A percentile compares a stretch with the other conserved stretches of the same genome.
These are phyloP conservation scores for Sylvia borin DNA, from an alignment of 2,797 vertebrate genomes.

Conservation along the genomic window DNA sequence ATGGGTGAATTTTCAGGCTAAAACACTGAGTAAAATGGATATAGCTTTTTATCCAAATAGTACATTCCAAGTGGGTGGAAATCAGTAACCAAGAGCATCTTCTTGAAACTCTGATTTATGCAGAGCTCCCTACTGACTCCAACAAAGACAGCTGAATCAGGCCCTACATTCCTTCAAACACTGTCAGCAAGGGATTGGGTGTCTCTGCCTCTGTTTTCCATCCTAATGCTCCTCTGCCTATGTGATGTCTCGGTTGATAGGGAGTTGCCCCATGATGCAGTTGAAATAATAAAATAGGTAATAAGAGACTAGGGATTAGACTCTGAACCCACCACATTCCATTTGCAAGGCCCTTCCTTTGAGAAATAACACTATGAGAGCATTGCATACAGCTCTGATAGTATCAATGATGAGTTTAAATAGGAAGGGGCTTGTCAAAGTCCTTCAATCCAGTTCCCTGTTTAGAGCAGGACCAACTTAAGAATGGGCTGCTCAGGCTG, in stretches of 20 bases:
- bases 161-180: constrained; percentile 65
- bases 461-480: background rate
- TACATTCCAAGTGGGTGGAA: constrained; percentile 60
- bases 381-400: background rate
- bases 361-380: constrained; percentile 29
- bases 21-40: background rate
- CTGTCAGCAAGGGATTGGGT: constrained; percentile 71
- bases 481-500: background rate
- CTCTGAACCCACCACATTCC: constrained; percentile 38
- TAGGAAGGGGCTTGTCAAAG: background rate
- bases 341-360: constrained; percentile 30
- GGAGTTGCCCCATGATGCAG: constrained; percentile 66
- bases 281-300: constrained; percentile 68
- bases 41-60: background rate
- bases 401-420: background rate
- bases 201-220: constrained; percentile 66
- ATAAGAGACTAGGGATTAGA: constrained; percentile 54
- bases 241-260: constrained; percentile 49
- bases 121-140: constrained; percentile 58
- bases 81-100: constrained; percentile 55
- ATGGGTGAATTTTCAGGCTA: background rate
- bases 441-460: background rate
- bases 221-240: constrained; percentile 53
- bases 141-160: constrained; percentile 66
- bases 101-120: constrained; percentile 32